Evolutionary conservation across 1,140 invertebrate genomes (phyloP).

Genomic region (Nixonia krombeini): DNA sequence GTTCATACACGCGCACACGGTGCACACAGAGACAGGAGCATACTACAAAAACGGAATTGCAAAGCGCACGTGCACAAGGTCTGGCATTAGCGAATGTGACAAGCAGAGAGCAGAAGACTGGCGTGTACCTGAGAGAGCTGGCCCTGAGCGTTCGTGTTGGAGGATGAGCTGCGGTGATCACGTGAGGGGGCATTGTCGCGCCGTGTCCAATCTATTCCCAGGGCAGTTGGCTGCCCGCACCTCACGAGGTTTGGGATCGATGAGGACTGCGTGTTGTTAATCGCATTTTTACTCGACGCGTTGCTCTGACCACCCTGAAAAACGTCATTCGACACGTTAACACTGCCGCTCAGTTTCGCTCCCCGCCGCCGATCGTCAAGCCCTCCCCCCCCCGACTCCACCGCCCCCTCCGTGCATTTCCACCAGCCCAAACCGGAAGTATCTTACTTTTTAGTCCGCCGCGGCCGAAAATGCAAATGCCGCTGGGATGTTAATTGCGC

Average conservation of each 20-base stretch:
- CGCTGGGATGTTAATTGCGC: too few relatives aligned
- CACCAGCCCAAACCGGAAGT: too few relatives aligned
- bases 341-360: too few relatives aligned
- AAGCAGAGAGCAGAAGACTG: background rate
- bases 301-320: conserved; percentile 61
- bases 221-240: conserved; percentile 62
- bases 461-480: too few relatives aligned
- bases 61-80: too few relatives aligned
- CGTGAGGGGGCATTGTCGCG: conserved; percentile 60
- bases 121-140: conserved; percentile 61
- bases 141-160: conserved; percentile 55
- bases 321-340: conserved; percentile 44
- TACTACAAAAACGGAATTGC: too few relatives aligned
- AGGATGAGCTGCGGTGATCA: conserved; percentile 61
- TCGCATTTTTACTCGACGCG: conserved; percentile 54
- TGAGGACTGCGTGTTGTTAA: conserved; percentile 60
- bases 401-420: too few relatives aligned
- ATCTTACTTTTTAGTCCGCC: too few relatives aligned
- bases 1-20: too few relatives aligned
- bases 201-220: conserved; percentile 63
- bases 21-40: too few relatives aligned
- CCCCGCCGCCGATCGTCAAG: too few relatives aligned
- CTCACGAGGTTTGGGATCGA: conserved; percentile 59
- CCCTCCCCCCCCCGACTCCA: too few relatives aligned
- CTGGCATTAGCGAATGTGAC: background rate